Conservation (phyloP, 2,113 vertebrate genomes). For the Trichechus manatus region DNA sequence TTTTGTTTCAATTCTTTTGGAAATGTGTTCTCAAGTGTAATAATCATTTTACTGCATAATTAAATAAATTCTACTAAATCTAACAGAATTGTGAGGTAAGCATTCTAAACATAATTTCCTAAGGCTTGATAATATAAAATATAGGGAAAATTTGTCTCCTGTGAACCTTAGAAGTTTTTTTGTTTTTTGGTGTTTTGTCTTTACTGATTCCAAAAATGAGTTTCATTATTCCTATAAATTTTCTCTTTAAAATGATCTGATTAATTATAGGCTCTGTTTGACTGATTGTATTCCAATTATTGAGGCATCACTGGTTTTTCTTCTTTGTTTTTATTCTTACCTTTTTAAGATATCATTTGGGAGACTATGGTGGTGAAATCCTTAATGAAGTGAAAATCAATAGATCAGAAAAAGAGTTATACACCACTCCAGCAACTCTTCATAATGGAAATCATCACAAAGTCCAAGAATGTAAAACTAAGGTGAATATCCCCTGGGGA, state of each 20-base stretch:
- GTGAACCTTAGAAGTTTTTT: slow-evolving; percentile 7
- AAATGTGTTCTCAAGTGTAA: slow-evolving; percentile 1
- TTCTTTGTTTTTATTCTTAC: slow-evolving; percentile 49
- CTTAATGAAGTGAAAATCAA: slow-evolving; percentile 93
- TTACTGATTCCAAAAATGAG: neutral
- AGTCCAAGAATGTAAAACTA: slow-evolving; percentile 92
- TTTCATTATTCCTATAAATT: neutral
- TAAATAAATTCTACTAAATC: slow-evolving; percentile 28
- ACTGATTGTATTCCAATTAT: neutral
- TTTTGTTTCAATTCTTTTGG: slow-evolving; percentile 32
- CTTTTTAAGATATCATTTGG: slow-evolving; percentile 92
- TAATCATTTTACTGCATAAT: slow-evolving; percentile 22
- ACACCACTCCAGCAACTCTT: slow-evolving; percentile 88
- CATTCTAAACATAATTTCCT: slow-evolving; percentile 22
- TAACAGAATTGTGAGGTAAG: slow-evolving; percentile 47
- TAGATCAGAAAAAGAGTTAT: slow-evolving; percentile 92
- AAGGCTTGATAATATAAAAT: slow-evolving; percentile 32
- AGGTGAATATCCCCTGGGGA: slow-evolving; percentile 85
- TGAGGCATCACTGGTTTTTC: neutral
- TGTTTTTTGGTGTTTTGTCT: neutral
- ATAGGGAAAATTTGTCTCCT: slow-evolving; percentile 4
- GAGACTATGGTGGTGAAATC: slow-evolving; percentile 95
- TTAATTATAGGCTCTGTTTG: slow-evolving; percentile 37
- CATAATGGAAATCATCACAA: slow-evolving; percentile 94
- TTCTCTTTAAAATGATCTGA: slow-evolving; percentile 58